Evolutionary conservation across 2,888 invertebrate genomes (phyloP).

Genomic region (Agrotis clavis): DNA sequence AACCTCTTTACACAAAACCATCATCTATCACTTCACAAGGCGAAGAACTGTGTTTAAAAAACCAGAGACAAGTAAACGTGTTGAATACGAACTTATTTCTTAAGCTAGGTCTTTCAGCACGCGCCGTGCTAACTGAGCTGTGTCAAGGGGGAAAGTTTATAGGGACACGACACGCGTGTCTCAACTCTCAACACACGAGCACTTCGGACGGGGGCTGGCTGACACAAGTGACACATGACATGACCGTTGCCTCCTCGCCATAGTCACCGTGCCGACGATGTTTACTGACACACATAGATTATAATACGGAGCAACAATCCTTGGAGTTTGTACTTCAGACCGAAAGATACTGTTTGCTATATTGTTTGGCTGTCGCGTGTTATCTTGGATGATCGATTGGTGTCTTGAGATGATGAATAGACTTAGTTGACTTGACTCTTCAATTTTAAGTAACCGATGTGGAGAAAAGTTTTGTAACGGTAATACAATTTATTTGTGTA

Average conservation of each 20-base stretch:
- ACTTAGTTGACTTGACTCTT: not conserved
- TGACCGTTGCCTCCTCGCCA: constrained; percentile 43
- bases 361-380: constrained; percentile 30
- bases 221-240: constrained; percentile 34
- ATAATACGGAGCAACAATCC: constrained; percentile 38
- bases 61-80: constrained; percentile 10
- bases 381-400: constrained; percentile 48
- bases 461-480: not conserved
- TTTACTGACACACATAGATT: constrained; percentile 64
- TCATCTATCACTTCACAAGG: not conserved
- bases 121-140: constrained; percentile 43
- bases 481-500: not conserved
- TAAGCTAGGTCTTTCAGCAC: constrained; percentile 42
- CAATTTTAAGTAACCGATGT: not conserved
- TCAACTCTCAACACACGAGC: constrained; percentile 21
- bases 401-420: constrained; percentile 24
- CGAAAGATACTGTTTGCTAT: constrained; percentile 23
- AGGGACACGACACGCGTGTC: constrained; percentile 47
- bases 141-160: constrained; percentile 57
- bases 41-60: not conserved
- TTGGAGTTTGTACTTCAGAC: constrained; percentile 52
- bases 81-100: constrained; percentile 26
- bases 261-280: constrained; percentile 23
- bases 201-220: constrained; percentile 46
- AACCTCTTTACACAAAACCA: not conserved